A percentile compares a stretch with the other conserved stretches of the same genome.
Conservation (phyloP, 1,140 invertebrate genomes). For the Sitophilus oryzae region DNA sequence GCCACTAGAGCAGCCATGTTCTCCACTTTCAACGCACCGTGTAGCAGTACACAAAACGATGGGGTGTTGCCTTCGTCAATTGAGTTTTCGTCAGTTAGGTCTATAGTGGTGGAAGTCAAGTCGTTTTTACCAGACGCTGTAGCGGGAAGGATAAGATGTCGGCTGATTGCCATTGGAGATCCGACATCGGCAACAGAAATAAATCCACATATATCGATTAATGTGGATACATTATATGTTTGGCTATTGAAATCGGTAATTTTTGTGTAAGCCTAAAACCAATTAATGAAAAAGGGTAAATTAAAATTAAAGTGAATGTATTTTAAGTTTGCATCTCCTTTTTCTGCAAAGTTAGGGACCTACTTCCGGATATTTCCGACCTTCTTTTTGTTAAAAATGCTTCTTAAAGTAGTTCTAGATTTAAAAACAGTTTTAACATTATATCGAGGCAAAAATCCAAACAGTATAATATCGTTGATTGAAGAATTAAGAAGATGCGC, state of each 20-base stretch:
- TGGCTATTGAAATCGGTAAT: constrained; percentile 59
- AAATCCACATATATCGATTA: constrained; percentile 75
- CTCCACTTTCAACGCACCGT: constrained; percentile 90
- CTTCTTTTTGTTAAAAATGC: no score
- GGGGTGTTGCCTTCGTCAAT: constrained; percentile 73
- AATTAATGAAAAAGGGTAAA: constrained; percentile 5
- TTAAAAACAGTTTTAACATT: no score
- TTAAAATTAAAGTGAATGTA: constrained; percentile 5
- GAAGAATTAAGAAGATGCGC: no score
- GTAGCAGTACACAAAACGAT: constrained; percentile 89
- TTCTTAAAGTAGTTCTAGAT: no score
- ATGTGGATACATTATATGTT: constrained; percentile 56
- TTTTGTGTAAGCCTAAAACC: constrained; percentile 55
- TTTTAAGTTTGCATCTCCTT: no score
- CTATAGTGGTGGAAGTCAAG: constrained; percentile 55
- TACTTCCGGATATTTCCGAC: no score
- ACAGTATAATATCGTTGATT: no score
- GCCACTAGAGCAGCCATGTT: constrained; percentile 75
- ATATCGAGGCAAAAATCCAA: no score
- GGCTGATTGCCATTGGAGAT: constrained; percentile 88
- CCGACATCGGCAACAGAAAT: constrained; percentile 76
- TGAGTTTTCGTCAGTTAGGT: constrained; percentile 57
- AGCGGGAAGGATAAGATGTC: constrained; percentile 81
- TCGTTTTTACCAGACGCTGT: constrained; percentile 47
- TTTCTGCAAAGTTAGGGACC: no score